Conservation (phyloP, 1,140 invertebrate species). For the Bradysia coprophila region DNA sequence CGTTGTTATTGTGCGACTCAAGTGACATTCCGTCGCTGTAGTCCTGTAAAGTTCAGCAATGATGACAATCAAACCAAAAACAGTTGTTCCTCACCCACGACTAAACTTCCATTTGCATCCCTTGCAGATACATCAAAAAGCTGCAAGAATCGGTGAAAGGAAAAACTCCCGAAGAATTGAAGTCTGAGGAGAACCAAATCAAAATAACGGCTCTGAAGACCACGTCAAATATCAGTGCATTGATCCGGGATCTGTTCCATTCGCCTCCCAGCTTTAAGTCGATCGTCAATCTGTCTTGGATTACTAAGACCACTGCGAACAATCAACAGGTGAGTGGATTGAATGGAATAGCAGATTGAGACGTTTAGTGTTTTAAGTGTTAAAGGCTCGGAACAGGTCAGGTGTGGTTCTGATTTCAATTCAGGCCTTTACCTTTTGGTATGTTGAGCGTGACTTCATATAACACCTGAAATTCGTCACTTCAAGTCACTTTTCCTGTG, state of each 20-base stretch:
- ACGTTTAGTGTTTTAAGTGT: too few relatives aligned
- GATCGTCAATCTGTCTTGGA: slow-evolving; percentile 71
- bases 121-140: slow-evolving; percentile 58
- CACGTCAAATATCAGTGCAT: slow-evolving; percentile 79
- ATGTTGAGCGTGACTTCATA: too few relatives aligned
- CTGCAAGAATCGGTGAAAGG: slow-evolving; percentile 70
- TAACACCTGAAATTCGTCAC: too few relatives aligned
- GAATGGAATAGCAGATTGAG: too few relatives aligned
- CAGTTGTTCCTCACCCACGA: background rate
- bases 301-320: too few relatives aligned
- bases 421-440: too few relatives aligned
- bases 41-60: background rate
- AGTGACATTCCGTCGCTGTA: too few relatives aligned
- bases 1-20: too few relatives aligned
- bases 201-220: slow-evolving; percentile 75
- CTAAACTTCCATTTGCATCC: background rate
- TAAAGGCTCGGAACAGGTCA: too few relatives aligned
- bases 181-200: slow-evolving; percentile 66
- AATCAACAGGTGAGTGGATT: too few relatives aligned
- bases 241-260: slow-evolving; percentile 91
- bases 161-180: slow-evolving; percentile 51
- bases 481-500: too few relatives aligned
- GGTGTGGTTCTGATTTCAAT: too few relatives aligned
- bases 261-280: slow-evolving; percentile 84
- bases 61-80: background rate